phyloP scores from a whole-genome alignment of 2,888 invertebrate genomes.

The Clitarchus hookeri region DNA sequence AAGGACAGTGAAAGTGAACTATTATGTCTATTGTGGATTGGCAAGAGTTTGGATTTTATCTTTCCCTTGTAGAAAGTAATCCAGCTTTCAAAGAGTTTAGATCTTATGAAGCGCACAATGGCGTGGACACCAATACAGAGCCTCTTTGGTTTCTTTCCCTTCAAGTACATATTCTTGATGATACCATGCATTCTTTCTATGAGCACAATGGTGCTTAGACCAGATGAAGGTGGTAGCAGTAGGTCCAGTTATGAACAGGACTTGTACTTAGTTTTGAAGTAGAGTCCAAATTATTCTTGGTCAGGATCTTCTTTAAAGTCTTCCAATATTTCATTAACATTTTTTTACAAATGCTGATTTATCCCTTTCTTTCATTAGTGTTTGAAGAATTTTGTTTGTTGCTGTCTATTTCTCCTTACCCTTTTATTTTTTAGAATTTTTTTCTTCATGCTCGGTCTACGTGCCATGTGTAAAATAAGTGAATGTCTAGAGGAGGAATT shows the following conservation, averaged over 20 bases:
- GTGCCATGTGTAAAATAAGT: no score
- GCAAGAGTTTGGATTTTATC: background rate
- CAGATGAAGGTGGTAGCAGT: background rate
- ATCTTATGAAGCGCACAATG: conserved; percentile 23
- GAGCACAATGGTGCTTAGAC: background rate
- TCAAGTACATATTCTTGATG: conserved; percentile 12
- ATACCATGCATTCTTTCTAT: background rate
- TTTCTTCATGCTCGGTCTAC: no score
- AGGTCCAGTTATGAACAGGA: conserved; percentile 10
- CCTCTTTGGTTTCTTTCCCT: conserved; percentile 23
- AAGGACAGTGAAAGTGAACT: background rate
- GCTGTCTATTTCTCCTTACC: no score
- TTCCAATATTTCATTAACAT: no score
- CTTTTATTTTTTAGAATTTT: no score
- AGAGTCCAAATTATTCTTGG: background rate
- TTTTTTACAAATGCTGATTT: no score
- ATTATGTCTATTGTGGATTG: background rate
- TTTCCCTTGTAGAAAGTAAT: background rate
- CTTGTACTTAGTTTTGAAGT: conserved; percentile 21
- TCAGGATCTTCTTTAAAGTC: no score
- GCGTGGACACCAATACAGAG: conserved; percentile 10
- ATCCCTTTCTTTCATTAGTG: no score
- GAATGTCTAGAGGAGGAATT: no score
- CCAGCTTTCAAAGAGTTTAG: background rate
- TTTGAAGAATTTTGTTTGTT: no score